Evolutionary conservation across 1,140 invertebrate genomes (phyloP).

Genomic region (Drosophila setifemur): DNA sequence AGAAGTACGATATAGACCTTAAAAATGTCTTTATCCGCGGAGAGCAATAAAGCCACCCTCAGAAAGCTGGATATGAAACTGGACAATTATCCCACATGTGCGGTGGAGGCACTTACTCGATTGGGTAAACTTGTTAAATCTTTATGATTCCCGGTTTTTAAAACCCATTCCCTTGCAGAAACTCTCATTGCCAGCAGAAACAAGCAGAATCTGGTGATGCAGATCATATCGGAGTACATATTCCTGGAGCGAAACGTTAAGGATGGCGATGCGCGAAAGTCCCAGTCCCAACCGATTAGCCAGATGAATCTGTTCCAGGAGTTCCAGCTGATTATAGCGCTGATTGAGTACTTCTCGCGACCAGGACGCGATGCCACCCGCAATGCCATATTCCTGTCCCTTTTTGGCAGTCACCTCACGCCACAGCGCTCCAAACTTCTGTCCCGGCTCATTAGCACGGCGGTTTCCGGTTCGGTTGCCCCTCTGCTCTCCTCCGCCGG

Average conservation of each 20-base stretch:
- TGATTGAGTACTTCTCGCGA: constrained; percentile 89
- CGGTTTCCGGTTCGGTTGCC: constrained; percentile 88
- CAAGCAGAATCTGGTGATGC: constrained; percentile 85
- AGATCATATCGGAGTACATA: constrained; percentile 91
- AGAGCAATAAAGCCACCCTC: constrained; percentile 51
- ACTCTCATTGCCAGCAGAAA: constrained; percentile 60
- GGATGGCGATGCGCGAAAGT: constrained; percentile 58
- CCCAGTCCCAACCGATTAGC: constrained; percentile 82
- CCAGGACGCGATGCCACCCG: constrained; percentile 88
- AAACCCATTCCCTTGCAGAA: constrained; percentile 42
- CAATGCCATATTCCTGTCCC: constrained; percentile 90
- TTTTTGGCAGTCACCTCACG: constrained; percentile 88
- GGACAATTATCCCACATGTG: constrained; percentile 85
- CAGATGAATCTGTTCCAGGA: constrained; percentile 87
- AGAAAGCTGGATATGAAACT: constrained; percentile 83
- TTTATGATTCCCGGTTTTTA: neutral
- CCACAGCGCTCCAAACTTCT: constrained; percentile 87
- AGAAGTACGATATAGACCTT: neutral
- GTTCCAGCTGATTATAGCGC: constrained; percentile 88
- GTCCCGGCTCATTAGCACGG: constrained; percentile 90
- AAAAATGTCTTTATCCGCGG: constrained; percentile 47
- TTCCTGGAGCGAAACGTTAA: constrained; percentile 87
- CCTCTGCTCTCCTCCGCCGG: constrained; percentile 89
- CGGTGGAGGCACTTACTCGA: constrained; percentile 85
- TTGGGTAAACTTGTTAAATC: constrained; percentile 83